phyloP scores from a whole-genome alignment of 2,113 vertebrate genomes.

The Ellobius talpinus region DNA sequence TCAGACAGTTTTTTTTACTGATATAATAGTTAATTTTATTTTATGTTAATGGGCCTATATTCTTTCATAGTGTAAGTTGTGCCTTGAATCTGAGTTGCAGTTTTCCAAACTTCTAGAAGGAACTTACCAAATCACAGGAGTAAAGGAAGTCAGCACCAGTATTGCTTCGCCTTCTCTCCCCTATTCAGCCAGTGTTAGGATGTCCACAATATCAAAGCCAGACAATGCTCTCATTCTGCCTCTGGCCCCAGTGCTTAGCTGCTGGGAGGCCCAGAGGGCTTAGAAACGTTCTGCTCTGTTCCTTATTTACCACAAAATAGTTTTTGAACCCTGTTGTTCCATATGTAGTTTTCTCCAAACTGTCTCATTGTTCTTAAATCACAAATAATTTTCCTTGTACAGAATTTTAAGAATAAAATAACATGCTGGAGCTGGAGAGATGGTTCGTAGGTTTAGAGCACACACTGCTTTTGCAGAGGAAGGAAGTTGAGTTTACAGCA shows the following conservation, averaged over 20 bases:
- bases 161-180: rapidly evolving
- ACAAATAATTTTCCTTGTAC: neutral
- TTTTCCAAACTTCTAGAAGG: neutral
- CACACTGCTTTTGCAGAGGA: neutral
- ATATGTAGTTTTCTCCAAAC: neutral
- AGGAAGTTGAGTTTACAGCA: neutral
- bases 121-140: neutral
- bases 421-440: neutral
- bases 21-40: neutral
- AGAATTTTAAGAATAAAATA: neutral
- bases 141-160: neutral
- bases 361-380: neutral
- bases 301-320: neutral
- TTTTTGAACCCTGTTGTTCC: neutral
- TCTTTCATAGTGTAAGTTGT: neutral
- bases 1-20: neutral
- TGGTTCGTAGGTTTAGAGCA: neutral
- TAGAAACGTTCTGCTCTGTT: neutral
- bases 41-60: neutral
- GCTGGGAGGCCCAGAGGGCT: neutral
- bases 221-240: rapidly evolving
- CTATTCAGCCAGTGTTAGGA: neutral
- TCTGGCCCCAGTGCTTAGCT: neutral
- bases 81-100: neutral
- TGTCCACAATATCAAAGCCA: neutral